Evolutionary conservation across 2,113 vertebrate genomes (phyloP), one percentile per base, ranked within the genome.

Genomic region (Hydrochoerus hydrochaeris): DNA sequence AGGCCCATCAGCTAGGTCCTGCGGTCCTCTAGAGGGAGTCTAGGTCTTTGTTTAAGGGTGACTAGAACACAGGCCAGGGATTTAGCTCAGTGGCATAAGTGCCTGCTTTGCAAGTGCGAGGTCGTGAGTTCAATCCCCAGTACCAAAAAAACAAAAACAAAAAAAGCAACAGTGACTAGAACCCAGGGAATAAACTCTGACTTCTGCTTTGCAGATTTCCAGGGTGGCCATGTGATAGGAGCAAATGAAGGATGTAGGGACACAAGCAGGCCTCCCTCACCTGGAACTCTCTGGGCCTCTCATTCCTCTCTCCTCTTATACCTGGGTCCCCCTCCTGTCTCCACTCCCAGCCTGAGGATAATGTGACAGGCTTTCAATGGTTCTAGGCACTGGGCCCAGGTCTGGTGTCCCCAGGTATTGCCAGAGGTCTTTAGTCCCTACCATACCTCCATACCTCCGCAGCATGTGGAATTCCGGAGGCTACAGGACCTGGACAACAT

Each of bases 381-480:
- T 41, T 67, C 62, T 1, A 2, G 46, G 85, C 46, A 65, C 5
- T 3, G n/a, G 63, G 28, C 30, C 73, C 82, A 60, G 26, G 67
- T 58, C 7, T 38, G 52, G 41, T 5, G 11, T 30, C 86, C 38
- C 57, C n/a, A 54, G n/a, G 44, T 57, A 28, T 32, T 28, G 0
- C 0, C 24, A 22, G 85, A 94, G 41, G 24, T 19, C 49, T 54
- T 62, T n/a, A 54, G 62, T 11, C 49, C 26, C 20, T 4, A 28
- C 44, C 0, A 0, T 62, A 26, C 60, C 13, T 86, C 44, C 0
- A 0, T 62, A 26, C 60, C 13, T 86, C 95, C 60, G 0, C 98
- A 99, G 99, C 99, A 99, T 54, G 0, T 99, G n/a, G 99, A 99
- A 94, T 98, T 99, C 90, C 98, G 99, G 95, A 99, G 98, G 98